Percentiles rank a stretch among this genome's conserved stretches.
Evolutionary conservation across 2,113 vertebrate species (phyloP).

Genomic region (Psettodes erumei): DNA sequence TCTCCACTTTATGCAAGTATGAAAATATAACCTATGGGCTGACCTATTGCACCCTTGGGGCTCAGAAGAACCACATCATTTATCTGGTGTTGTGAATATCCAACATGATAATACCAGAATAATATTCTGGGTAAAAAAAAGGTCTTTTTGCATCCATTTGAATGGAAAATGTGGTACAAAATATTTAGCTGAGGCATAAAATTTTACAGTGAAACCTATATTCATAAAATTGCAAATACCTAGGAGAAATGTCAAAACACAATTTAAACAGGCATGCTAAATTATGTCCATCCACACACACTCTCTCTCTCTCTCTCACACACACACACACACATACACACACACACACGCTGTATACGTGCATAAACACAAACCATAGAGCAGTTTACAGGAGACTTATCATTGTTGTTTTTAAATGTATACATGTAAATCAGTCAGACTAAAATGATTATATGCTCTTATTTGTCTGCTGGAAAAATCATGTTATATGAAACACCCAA

Average conservation of each 20-base stretch:
- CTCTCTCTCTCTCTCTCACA: too few species aligned
- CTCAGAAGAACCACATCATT: conserved; percentile 36
- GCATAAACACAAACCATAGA: neutral
- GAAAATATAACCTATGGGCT: conserved; percentile 62
- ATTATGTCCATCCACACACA: neutral
- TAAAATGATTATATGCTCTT: neutral
- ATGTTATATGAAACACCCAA: neutral
- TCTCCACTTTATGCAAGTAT: conserved; percentile 68
- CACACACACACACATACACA: neutral
- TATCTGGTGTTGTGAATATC: conserved; percentile 42
- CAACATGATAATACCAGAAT: conserved; percentile 18
- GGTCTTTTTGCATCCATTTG: neutral
- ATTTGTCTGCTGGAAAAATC: neutral
- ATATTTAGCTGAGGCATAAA: neutral
- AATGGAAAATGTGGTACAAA: conserved; percentile 10
- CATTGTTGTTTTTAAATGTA: conserved; percentile 26
- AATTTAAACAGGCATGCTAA: neutral
- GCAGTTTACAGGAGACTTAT: neutral
- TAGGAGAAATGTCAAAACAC: neutral
- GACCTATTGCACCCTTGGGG: conserved; percentile 55
- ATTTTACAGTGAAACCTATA: neutral
- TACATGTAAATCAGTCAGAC: conserved; percentile 12
- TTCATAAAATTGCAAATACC: neutral
- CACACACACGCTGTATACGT: neutral
- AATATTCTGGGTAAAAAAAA: conserved; percentile 14